A percentile compares a stretch with the other conserved stretches of the same genome.
These are phyloP conservation scores for Agrochola lota DNA, from an alignment of 2,888 invertebrate species.

Conservation along the genomic window DNA sequence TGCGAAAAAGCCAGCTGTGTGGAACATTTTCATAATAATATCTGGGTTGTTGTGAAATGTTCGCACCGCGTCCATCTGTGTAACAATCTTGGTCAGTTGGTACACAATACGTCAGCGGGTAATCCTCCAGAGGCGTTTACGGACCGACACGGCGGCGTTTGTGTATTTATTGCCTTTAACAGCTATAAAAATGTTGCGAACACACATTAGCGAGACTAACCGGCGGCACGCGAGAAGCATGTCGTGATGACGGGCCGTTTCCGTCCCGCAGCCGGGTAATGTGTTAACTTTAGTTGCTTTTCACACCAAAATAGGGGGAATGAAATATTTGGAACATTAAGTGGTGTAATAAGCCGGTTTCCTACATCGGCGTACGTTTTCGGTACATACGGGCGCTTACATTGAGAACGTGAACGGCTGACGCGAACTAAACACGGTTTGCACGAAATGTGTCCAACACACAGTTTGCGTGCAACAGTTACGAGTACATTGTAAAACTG, in stretches of 20 bases:
- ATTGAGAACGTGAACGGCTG: conserved; percentile 48
- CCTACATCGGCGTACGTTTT: conserved; percentile 9
- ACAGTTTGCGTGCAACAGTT: conserved; percentile 47
- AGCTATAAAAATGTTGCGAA: conserved; percentile 84
- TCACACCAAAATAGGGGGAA: conserved; percentile 65
- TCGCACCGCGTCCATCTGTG: conserved; percentile 34
- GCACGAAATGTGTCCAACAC: conserved; percentile 40
- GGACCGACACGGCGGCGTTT: conserved; percentile 52
- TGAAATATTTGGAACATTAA: conserved; percentile 66
- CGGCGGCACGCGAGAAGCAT: conserved; percentile 82
- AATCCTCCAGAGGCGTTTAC: conserved; percentile 71
- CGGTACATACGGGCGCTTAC: conserved; percentile 14
- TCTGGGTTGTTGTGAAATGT: conserved; percentile 29
- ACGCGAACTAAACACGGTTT: conserved; percentile 35
- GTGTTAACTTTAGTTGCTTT: conserved; percentile 68
- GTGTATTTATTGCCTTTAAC: conserved; percentile 82
- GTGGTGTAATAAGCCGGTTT: conserved; percentile 49
- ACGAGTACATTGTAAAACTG: conserved; percentile 14
- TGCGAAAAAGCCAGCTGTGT: conserved; percentile 36
- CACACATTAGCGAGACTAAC: conserved; percentile 85
- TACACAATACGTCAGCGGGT: conserved; percentile 74
- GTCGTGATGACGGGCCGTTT: conserved; percentile 73
- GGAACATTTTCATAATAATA: conserved; percentile 56
- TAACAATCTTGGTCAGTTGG: conserved; percentile 68
- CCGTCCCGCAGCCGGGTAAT: conserved; percentile 59